Evolutionary conservation across 1,140 invertebrate species (phyloP), one percentile per base, ranked within the genome.

Genomic region (Drosophila asahinai): DNA sequence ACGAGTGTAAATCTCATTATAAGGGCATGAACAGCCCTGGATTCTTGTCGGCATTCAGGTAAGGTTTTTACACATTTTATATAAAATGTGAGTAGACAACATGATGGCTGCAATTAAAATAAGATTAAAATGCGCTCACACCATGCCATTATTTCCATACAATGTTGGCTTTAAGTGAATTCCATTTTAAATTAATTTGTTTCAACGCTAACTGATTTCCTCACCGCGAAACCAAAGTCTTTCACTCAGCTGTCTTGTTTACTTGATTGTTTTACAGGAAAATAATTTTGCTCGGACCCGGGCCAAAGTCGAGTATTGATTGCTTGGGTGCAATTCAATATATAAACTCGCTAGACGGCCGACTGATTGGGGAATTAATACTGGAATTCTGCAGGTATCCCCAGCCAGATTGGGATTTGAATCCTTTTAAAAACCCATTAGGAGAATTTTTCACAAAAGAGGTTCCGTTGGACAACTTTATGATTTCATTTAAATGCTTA

Each of bases 211-310:
- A 33, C 45, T 62, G 7, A 36, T 65, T 43, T 45, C 5, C 40
- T 43, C 15, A 27, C 17, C 19, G 1, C 14, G 11, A 14, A 33
- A 22, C 30, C 17, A 47, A 63, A 63, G 40, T 45, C 58, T 65
- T 63, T 65, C 38, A 33, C 58, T 49, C 62, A 43, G 27, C 62
- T 42, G 62, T 33, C 63, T 70, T 52, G 62, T 67, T 70, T 38
- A 54, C 19, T 71, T 54, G 12, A 52, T 43, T 38, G 40, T n/a
- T 38, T 55, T 71, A 11, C 40, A 14, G 22, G 22, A 33, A 67
- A 54, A 33, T 33, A 25, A 55, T 42, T 40, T 55, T 25, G 22
- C 49, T 22, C 5, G 49, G 15, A 8, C n/a, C 49, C 22, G 8
- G 19, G n/a, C n/a, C 51, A 64, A 64, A 64, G 61, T 64, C 36